Evolutionary conservation across 2,113 vertebrate species (phyloP), one percentile per base, ranked within the genome.

Genomic region (Penelope pileata): DNA sequence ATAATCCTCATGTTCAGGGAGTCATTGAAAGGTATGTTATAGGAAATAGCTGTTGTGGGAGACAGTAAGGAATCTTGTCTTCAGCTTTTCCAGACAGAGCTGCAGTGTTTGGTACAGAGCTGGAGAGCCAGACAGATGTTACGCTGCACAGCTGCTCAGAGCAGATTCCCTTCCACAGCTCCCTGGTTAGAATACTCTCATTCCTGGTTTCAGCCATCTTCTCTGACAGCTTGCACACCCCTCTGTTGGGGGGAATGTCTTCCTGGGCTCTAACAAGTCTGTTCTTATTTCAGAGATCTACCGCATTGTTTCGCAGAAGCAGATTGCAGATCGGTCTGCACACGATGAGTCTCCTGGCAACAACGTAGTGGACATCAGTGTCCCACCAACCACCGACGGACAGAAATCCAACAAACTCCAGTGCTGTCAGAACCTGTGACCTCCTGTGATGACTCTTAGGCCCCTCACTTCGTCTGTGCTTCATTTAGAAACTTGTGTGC

Each of bases 371-470:
- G 99, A 99, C 97, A 99, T 99, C 97, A 99, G 98, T 2, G 99
- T 99, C 69, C 99, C 99, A 9, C 99, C 99, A 43, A 99, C 99
- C 93, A 98, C 98, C 16, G 99, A 99, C 0, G 98, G 99, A 96
- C 99, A 99, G 97, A 99, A 98, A 97, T 98, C 99, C 95, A 99
- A 96, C 98, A 99, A 99, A 98, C 98, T 99, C 64, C 99, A 99
- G 87, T 99, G 99, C 97, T 99, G 99, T 97, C 99, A 99, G 97
- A 99, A 98, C 97, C 98, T 99, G 99, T 99, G 99, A 99, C 97
- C 80, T 78, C 92, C 91, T 7, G 50, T 36, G 50, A 90, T 88
- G 79, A 83, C 92, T 89, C 62, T 56, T 58, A 91, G 67, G 78
- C 88, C 93, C 92, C 97, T 93, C 93, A 97, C 83, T 94, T 88